Evolutionary conservation across 2,113 vertebrate genomes (phyloP), one percentile per base, ranked within the genome.

Genomic region (Dipodomys spectabilis): DNA sequence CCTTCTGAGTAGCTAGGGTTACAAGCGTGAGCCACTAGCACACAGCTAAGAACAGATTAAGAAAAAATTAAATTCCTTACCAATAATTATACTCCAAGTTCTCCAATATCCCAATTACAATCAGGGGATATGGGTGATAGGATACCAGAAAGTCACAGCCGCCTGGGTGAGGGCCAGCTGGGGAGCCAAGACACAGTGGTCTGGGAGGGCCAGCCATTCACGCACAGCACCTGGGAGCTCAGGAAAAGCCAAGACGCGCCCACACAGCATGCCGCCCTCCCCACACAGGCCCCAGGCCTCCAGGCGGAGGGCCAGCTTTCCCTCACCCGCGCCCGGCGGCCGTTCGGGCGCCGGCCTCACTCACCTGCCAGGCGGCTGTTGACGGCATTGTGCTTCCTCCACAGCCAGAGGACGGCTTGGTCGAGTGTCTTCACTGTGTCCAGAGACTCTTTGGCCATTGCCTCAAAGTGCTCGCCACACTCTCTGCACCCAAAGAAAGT

Each of bases 351-450:
- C 39, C 39, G 39, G 39, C 67, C 28, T 30, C 49, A 53, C 86
- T 97, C 91, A 99, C 99, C 99, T 97, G 99, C 98, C 11, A 99
- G 98, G 83, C 98, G 98, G 93, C 79, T 96, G 94, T 99, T 99
- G 78, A 99, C 99, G 6, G 97, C 80, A n/a, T 99, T 99, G 98
- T 99, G 99, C 2, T 98, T 99, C 93, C 95, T 98, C 99, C 99
- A 99, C 20, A 99, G 98, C 99, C 99, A 99, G 27, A 99, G 98
- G 0, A 99, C 92, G 0, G 99, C 98, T 15, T 98, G 93, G 27
- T 99, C 98, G 0, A 35, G 5, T 32, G 93, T 98, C 16, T 97
- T 96, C 49, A 99, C 98, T 0, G 90, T 68, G 1, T 97, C 98
- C 98, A 99, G 0, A 6, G 98, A 98, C n/a, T 96, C 98, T 0